Conservation (phyloP, 2,113 vertebrate species). For the Empidonax alnorum region DNA sequence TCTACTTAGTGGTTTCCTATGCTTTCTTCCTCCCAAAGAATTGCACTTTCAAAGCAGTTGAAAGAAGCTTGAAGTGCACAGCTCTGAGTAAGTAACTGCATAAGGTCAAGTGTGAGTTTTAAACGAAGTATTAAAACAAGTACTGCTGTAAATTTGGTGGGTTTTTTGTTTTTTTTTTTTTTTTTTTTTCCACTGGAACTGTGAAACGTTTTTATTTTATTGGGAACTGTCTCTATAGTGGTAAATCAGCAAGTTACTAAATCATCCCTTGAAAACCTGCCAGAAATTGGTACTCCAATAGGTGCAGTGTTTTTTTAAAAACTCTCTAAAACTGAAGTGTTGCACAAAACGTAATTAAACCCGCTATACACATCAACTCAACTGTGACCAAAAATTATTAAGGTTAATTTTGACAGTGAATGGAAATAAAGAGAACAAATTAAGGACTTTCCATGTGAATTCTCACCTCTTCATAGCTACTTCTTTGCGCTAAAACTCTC, state of each 20-base stretch:
- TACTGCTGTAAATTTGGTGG: background rate
- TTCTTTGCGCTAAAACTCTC: background rate
- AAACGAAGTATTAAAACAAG: background rate
- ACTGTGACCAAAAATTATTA: slow-evolving; percentile 11
- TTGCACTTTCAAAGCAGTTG: background rate
- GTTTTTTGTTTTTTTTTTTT: too few relatives aligned
- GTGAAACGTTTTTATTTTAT: slow-evolving; percentile 2
- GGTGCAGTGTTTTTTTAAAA: background rate
- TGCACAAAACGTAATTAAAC: background rate
- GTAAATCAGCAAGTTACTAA: slow-evolving; percentile 37
- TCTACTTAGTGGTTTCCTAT: background rate
- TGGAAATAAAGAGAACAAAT: background rate
- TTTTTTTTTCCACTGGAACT: background rate
- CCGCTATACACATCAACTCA: background rate
- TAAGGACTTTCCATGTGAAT: background rate
- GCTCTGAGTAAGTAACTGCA: background rate
- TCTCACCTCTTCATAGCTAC: background rate
- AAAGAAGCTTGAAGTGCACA: background rate
- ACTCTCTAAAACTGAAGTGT: background rate
- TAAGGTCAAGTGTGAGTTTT: background rate
- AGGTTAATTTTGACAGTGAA: background rate
- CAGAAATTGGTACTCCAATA: slow-evolving; percentile 4
- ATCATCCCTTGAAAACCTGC: background rate
- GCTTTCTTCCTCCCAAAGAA: background rate
- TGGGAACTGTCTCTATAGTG: background rate